A percentile compares a stretch with the other conserved stretches of the same genome.
Conservation (phyloP, 2,113 vertebrate genomes). For the Helogale parvula region DNA sequence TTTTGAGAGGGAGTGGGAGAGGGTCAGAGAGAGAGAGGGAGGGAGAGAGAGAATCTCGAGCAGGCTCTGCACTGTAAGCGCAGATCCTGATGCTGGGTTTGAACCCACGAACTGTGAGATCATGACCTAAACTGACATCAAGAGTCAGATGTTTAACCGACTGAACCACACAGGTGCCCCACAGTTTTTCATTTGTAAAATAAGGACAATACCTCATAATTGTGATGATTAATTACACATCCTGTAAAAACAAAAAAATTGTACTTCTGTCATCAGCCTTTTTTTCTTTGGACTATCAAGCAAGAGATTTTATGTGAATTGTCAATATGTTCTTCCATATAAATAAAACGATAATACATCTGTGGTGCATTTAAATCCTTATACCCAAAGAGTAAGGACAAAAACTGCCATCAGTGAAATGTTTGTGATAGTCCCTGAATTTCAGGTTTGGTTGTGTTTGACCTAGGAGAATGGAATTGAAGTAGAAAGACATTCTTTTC, state of each 20-base stretch:
- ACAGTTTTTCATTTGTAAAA: not conserved
- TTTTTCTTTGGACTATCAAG: slow-evolving; percentile 18
- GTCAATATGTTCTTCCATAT: not conserved
- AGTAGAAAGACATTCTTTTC: not conserved
- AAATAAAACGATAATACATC: slow-evolving; percentile 6
- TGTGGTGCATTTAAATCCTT: slow-evolving; percentile 19
- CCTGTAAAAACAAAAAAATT: not conserved
- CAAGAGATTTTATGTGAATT: slow-evolving; percentile 38
- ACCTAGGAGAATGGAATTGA: not conserved
- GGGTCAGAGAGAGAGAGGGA: too few species aligned
- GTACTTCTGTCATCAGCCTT: not conserved
- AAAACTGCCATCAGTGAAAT: not conserved
- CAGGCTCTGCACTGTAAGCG: too few species aligned
- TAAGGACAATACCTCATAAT: not conserved
- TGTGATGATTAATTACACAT: slow-evolving; percentile 8
- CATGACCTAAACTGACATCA: too few species aligned
- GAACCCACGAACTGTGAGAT: too few species aligned
- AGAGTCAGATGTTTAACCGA: too few species aligned
- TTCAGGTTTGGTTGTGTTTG: slow-evolving; percentile 38
- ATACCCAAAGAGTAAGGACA: not conserved
- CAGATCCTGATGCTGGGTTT: too few species aligned
- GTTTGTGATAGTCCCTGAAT: slow-evolving; percentile 25
- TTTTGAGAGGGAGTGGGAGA: too few species aligned
- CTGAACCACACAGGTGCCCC: too few species aligned
- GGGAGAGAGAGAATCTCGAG: too few species aligned